These are phyloP conservation scores for Mionectes macconnelli DNA, from an alignment of 2,113 vertebrate species.

Conservation along the genomic window DNA sequence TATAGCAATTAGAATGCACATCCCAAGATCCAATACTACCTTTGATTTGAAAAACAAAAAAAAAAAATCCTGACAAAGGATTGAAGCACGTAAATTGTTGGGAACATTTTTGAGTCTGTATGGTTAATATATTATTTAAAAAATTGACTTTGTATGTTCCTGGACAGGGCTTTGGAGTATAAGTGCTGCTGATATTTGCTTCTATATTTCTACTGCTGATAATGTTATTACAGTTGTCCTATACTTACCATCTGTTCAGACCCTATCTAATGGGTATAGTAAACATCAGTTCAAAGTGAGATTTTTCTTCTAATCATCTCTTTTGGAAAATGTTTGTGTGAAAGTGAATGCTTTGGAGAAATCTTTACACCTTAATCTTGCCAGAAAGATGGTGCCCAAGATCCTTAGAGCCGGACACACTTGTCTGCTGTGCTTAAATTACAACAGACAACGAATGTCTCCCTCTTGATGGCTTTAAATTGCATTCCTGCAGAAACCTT, in stretches of 20 bases:
- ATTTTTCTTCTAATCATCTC: constrained; percentile 24
- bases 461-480: neutral
- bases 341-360: neutral
- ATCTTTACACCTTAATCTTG: neutral
- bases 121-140: constrained; percentile 17
- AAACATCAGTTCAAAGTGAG: constrained; percentile 27
- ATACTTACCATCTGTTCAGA: constrained; percentile 43
- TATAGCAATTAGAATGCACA: constrained; percentile 65
- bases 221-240: neutral
- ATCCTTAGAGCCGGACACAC: neutral
- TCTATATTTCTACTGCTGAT: neutral
- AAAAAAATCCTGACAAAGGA: neutral
- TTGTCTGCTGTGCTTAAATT: neutral
- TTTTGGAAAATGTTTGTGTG: neutral
- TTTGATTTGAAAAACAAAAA: neutral
- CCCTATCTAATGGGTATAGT: constrained; percentile 1
- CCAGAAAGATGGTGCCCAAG: neutral
- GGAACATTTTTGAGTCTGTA: neutral
- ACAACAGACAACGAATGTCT: neutral
- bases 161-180: neutral
- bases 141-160: neutral
- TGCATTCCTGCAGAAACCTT: neutral
- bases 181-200: neutral
- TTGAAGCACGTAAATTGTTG: neutral
- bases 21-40: constrained; percentile 29